These are phyloP conservation scores for Aphidius ervi DNA, from an alignment of 1,140 invertebrate genomes.

Conservation along the genomic window DNA sequence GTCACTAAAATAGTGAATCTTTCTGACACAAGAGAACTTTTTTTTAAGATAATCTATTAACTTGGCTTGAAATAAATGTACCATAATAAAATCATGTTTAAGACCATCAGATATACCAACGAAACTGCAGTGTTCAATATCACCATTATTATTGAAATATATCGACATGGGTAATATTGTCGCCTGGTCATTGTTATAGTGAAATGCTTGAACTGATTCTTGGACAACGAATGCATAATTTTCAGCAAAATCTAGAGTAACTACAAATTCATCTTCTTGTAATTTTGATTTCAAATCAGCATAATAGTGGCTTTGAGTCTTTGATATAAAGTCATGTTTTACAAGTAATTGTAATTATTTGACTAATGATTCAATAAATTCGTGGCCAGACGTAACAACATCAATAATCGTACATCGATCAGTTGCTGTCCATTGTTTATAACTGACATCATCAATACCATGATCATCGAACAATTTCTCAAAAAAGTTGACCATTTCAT, in stretches of 20 bases:
- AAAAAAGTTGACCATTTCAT: constrained; percentile 8
- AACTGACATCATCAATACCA: constrained; percentile 15
- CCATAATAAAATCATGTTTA: constrained; percentile 24
- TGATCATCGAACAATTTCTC: constrained; percentile 15
- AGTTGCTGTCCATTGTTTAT: constrained; percentile 16
- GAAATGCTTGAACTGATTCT: constrained; percentile 34
- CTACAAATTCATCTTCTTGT: constrained; percentile 22
- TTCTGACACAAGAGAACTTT: constrained; percentile 2
- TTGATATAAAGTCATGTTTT: constrained; percentile 27
- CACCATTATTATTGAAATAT: constrained; percentile 4
- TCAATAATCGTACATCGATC: constrained; percentile 17
- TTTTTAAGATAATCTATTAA: constrained; percentile 15
- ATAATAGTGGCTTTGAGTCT: constrained; percentile 3
- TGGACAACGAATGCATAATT: constrained; percentile 38
- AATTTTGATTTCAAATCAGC: constrained; percentile 16
- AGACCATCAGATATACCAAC: constrained; percentile 21
- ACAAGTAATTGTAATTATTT: constrained; percentile 17
- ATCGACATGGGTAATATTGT: constrained; percentile 31
- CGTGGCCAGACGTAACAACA: background rate
- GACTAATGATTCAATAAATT: constrained; percentile 21
- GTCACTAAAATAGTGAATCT: constrained; percentile 21
- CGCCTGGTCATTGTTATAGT: constrained; percentile 33
- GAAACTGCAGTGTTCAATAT: constrained; percentile 10
- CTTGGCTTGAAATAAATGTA: constrained; percentile 10
- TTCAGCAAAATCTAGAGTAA: constrained; percentile 36